Base-by-base conservation (phyloP, 2,888 invertebrate genomes). In the Masnerella sp. region DNA sequence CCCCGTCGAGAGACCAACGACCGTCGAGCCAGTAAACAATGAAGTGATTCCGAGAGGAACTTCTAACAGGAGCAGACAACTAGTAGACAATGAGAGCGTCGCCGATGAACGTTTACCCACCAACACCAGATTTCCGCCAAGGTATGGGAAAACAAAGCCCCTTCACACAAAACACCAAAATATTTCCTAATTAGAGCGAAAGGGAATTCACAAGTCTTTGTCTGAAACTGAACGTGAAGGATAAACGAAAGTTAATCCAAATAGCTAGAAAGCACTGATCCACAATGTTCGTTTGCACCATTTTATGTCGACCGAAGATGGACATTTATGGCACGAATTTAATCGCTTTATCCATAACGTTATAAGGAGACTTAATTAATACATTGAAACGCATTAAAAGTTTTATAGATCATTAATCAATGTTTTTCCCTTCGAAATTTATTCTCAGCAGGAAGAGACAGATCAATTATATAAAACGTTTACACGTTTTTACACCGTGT, bases 101-200 rank as follows among this genome's bases (percentile, higher is more conserved):
- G 79, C 83, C n/a, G 88, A 88, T 73, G 90, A 90, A 79, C 88
- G 95, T 78, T 88, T 95, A 75, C 95, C 95, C 1, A 91, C 92
- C n/a, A 94, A 93, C 82, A 95, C 95, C n/a, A 91, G 95, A 76
- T 95, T 95, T 87, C 95, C 95, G 72, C 94, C 94, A 40, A 92
- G 87, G 84, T 87, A 80, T 54, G 25, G 20, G 32, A 61, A 17
- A n/a, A n/a, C n/a, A n/a, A n/a, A n/a, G n/a, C 4, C 34, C 28
- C n/a, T 14, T 7, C 17, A n/a, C 22, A 25, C 42, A 5, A 43
- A 43, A 32, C 25, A 12, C 34, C 49, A 34, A 12, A 51, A 22
- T 7, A 22, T 3, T 22, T 22, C 22, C 22, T 22, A 45, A 14
- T 28, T 20, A n/a, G n/a, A n/a, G n/a, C n/a, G n/a, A n/a, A n/a